Evolutionary conservation across 1,140 invertebrate species (phyloP).

Genomic region (Liolophura sinensis): DNA sequence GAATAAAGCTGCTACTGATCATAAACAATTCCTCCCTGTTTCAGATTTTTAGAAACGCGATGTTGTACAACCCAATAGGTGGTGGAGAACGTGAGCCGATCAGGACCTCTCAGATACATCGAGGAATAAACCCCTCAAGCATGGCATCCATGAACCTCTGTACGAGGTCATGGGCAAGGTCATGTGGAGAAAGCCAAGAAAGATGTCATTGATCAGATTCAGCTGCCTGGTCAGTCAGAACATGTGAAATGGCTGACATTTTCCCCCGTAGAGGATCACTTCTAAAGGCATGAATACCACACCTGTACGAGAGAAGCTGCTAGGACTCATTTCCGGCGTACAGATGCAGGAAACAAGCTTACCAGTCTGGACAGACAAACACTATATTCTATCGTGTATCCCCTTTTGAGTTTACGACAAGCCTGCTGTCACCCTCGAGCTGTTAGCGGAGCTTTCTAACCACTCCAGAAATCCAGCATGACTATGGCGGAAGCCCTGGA

Average conservation of each 20-base stretch:
- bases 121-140: constrained; percentile 64
- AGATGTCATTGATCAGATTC: constrained; percentile 66
- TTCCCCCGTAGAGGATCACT: constrained; percentile 67
- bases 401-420: constrained; percentile 71
- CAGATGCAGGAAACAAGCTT: constrained; percentile 51
- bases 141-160: constrained; percentile 60
- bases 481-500: constrained; percentile 73
- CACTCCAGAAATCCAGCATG: constrained; percentile 64
- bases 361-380: constrained; percentile 58
- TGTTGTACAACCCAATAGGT: no score
- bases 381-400: constrained; percentile 63
- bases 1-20: no score
- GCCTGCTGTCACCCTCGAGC: constrained; percentile 75
- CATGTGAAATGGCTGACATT: constrained; percentile 63
- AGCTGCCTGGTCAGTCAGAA: constrained; percentile 61
- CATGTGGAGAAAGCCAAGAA: constrained; percentile 73
- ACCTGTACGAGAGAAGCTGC: constrained; percentile 55
- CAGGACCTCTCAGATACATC: no score
- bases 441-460: constrained; percentile 65
- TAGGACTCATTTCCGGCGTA: constrained; percentile 49
- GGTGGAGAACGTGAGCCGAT: no score
- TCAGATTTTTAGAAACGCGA: no score
- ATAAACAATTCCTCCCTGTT: no score
- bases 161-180: constrained; percentile 64
- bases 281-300: constrained; percentile 63